Percentiles rank a stretch among this genome's conserved stretches.
Evolutionary conservation across 2,113 vertebrate species (phyloP).

Genomic region (Mola mola): DNA sequence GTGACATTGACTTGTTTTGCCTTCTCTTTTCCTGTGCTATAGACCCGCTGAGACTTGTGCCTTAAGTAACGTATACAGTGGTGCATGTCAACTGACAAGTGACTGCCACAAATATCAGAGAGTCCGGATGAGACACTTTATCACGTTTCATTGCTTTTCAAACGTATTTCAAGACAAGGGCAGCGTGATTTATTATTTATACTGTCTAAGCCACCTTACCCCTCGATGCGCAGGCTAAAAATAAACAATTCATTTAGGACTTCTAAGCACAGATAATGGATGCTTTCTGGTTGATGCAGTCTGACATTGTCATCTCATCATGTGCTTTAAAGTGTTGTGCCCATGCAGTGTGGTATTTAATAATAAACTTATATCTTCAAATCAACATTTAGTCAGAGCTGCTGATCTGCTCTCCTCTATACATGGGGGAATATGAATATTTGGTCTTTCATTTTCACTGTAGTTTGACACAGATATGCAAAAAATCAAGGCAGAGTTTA

Average conservation of each 20-base stretch:
- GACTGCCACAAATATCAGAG: constrained; percentile 83
- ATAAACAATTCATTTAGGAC: constrained; percentile 79
- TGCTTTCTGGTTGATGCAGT: constrained; percentile 39
- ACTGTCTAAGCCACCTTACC: constrained; percentile 78
- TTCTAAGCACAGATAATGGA: constrained; percentile 69
- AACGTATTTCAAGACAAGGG: constrained; percentile 80
- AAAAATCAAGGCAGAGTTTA: constrained; percentile 16
- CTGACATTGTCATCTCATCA: constrained; percentile 46
- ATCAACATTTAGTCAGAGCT: too few relatives aligned
- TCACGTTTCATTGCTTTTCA: constrained; percentile 86
- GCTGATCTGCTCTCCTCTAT: too few relatives aligned
- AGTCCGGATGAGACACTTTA: constrained; percentile 84
- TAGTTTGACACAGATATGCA: constrained; percentile 1
- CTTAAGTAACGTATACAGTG: constrained; percentile 80
- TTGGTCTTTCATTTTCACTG: constrained; percentile 2
- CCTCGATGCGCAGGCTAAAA: constrained; percentile 75
- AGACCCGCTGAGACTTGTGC: constrained; percentile 75
- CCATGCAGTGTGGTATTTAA: constrained; percentile 40
- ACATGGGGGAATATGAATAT: neutral
- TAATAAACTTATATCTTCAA: too few relatives aligned
- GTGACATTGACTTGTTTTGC: constrained; percentile 81
- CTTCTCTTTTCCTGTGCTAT: constrained; percentile 74
- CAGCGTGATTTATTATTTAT: constrained; percentile 86
- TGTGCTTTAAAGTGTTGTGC: constrained; percentile 40
- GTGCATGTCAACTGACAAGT: constrained; percentile 81